These are phyloP conservation scores for Microctonus aethiopoides DNA, from an alignment of 2,888 invertebrate genomes.

Conservation along the genomic window DNA sequence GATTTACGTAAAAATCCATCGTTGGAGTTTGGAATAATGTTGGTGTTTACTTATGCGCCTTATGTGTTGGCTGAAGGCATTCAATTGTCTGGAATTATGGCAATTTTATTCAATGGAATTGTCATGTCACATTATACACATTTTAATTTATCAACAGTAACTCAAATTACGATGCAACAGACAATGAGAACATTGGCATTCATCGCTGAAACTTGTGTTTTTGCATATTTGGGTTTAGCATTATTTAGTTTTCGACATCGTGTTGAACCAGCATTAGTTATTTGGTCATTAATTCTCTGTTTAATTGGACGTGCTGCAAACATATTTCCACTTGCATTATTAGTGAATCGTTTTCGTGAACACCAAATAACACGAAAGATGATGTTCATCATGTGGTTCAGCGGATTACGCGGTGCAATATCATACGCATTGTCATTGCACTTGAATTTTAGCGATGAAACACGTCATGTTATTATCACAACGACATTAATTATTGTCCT, in stretches of 20 bases:
- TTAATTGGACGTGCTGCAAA: conserved; percentile 94
- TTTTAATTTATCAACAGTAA: conserved; percentile 96
- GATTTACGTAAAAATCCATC: conserved; percentile 98
- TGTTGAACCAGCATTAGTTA: conserved; percentile 86
- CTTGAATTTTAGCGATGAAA: conserved; percentile 93
- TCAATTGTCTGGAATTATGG: conserved; percentile 97
- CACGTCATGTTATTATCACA: conserved; percentile 95
- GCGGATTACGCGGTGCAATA: conserved; percentile 95
- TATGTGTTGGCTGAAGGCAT: conserved; percentile 98
- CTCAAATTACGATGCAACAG: conserved; percentile 99
- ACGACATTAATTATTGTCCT: conserved; percentile 98
- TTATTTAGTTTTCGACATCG: conserved; percentile 95
- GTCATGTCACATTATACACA: conserved; percentile 99
- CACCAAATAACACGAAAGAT: conserved; percentile 98
- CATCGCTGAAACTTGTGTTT: conserved; percentile 98
- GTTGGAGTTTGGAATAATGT: conserved; percentile 97
- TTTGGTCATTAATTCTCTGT: conserved; percentile 94
- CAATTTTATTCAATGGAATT: conserved; percentile 97
- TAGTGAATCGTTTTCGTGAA: conserved; percentile 95
- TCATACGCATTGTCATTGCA: conserved; percentile 97
- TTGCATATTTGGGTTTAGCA: conserved; percentile 96
- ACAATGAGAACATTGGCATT: conserved; percentile 97
- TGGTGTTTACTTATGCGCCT: conserved; percentile 98
- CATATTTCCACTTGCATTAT: conserved; percentile 92
- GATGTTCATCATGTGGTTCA: conserved; percentile 99